Evolutionary conservation across 1,140 invertebrate species (phyloP).

Genomic region (Vanessa atalanta): DNA sequence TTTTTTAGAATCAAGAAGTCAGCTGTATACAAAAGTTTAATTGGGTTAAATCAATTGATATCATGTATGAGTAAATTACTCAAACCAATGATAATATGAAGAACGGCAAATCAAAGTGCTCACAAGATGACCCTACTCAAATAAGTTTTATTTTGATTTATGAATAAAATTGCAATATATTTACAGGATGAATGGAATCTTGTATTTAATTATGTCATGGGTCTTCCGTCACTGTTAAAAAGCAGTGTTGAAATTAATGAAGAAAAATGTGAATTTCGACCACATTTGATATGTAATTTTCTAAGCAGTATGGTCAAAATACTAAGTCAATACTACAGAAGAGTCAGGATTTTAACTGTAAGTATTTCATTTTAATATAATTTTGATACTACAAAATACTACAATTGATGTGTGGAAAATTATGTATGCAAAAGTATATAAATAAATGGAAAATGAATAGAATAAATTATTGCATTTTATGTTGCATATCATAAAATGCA

Average conservation of each 20-base stretch:
- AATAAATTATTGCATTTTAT: no score
- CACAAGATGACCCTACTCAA: no score
- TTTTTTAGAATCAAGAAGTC: no score
- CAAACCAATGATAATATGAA: no score
- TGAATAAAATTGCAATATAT: conserved; percentile 20
- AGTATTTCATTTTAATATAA: conserved; percentile 47
- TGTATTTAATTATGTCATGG: conserved; percentile 84
- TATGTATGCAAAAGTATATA: no score
- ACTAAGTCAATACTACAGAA: conserved; percentile 87
- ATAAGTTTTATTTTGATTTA: neutral
- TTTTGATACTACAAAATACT: neutral
- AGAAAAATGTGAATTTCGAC: conserved; percentile 76
- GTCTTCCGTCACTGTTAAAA: conserved; percentile 82
- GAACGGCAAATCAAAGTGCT: no score
- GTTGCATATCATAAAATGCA: no score
- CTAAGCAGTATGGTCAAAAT: conserved; percentile 82
- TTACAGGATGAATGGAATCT: conserved; percentile 87
- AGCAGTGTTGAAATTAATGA: conserved; percentile 77
- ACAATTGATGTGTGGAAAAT: neutral
- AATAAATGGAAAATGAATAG: no score
- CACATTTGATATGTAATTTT: conserved; percentile 84
- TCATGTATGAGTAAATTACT: no score
- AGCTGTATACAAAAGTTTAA: no score
- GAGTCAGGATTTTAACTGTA: conserved; percentile 85
- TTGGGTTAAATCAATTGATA: no score